These are phyloP conservation scores for Cyprinodon brontotheroides DNA, from an alignment of 2,113 vertebrate genomes.

Conservation along the genomic window DNA sequence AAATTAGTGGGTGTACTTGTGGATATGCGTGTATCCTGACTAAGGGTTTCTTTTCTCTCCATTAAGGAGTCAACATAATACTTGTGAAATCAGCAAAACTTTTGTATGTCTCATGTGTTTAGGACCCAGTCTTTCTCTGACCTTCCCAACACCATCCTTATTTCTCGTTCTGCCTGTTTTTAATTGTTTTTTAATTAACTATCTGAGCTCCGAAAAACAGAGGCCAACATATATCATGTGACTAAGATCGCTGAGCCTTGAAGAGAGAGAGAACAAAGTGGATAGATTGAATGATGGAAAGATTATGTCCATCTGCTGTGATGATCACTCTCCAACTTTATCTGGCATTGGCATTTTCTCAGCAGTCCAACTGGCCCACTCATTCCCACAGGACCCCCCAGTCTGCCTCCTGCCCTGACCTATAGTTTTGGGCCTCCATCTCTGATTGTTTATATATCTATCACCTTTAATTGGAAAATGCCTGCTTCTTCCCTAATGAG, in stretches of 20 bases:
- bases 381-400: constrained; percentile 47
- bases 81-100: constrained; percentile 72
- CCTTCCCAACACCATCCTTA: constrained; percentile 16
- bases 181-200: not conserved
- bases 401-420: no score
- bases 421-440: no score
- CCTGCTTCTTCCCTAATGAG: no score
- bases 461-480: no score
- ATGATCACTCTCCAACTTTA: constrained; percentile 53
- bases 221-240: not conserved
- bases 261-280: constrained; percentile 30
- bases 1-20: constrained; percentile 33
- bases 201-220: not conserved
- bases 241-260: constrained; percentile 21
- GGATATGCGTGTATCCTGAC: constrained; percentile 67
- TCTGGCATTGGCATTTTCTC: constrained; percentile 57
- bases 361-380: constrained; percentile 47
- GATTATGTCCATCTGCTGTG: constrained; percentile 63
- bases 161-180: constrained; percentile 8
- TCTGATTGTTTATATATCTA: no score
- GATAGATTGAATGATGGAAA: constrained; percentile 29
- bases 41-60: constrained; percentile 74
- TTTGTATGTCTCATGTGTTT: constrained; percentile 33
- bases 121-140: constrained; percentile 38
- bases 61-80: constrained; percentile 57